These are phyloP conservation scores for Micropterix aruncella DNA, from an alignment of 2,888 invertebrate species.

Conservation along the genomic window DNA sequence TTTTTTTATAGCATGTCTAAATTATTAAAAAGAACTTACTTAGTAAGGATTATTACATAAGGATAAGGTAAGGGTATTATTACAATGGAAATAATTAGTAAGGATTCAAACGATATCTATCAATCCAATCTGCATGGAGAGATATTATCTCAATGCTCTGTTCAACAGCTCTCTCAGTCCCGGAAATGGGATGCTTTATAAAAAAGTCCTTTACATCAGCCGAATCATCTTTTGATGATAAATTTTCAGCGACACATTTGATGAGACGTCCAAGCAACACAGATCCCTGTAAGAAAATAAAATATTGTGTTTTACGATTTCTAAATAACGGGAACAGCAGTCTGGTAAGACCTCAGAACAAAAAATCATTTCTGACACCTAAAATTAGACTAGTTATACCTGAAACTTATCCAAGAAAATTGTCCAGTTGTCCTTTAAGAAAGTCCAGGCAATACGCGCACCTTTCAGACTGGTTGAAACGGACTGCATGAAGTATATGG, in stretches of 20 bases:
- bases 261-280: conserved; percentile 56
- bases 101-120: too few relatives aligned
- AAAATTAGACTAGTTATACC: too few relatives aligned
- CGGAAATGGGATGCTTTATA: conserved; percentile 44
- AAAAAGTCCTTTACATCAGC: conserved; percentile 60
- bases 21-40: too few relatives aligned
- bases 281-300: too few relatives aligned
- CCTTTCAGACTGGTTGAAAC: conserved; percentile 71
- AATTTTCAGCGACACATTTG: conserved; percentile 62
- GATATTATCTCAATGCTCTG: conserved; percentile 70
- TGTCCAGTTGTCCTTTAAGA: conserved; percentile 75
- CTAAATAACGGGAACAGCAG: too few relatives aligned
- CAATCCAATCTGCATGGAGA: conserved; percentile 62
- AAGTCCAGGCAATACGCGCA: conserved; percentile 79
- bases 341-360: too few relatives aligned
- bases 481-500: conserved; percentile 77
- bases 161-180: conserved; percentile 62
- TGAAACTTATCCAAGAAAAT: conserved; percentile 64
- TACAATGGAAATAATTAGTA: too few relatives aligned
- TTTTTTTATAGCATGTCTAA: too few relatives aligned
- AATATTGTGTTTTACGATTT: too few relatives aligned
- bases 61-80: too few relatives aligned
- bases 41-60: too few relatives aligned
- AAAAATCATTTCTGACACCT: neutral
- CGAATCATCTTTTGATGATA: conserved; percentile 57